These are phyloP conservation scores for Mugil cephalus DNA, from an alignment of 2,113 vertebrate species.

Conservation along the genomic window DNA sequence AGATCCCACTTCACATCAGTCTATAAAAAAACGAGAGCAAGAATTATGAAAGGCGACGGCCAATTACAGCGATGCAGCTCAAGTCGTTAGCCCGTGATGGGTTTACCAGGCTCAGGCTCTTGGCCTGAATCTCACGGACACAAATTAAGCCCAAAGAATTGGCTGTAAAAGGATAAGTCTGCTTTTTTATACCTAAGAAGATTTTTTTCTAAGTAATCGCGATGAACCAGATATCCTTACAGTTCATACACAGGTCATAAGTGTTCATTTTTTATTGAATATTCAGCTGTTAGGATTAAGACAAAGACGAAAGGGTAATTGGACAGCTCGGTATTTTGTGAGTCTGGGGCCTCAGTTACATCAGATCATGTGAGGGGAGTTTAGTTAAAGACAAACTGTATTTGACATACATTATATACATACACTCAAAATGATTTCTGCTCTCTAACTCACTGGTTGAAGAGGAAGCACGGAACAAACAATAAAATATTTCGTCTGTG, in stretches of 20 bases:
- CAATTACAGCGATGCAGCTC: constrained; percentile 44
- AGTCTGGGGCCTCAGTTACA: not conserved
- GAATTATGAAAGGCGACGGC: constrained; percentile 42
- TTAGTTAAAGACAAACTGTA: no score
- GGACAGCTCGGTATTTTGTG: not conserved
- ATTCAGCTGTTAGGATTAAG: constrained; percentile 6
- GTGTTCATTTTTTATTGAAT: constrained; percentile 16
- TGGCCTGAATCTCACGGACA: constrained; percentile 19
- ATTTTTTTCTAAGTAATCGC: constrained; percentile 27
- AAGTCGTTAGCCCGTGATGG: constrained; percentile 32
- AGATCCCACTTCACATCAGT: constrained; percentile 37
- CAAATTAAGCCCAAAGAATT: constrained; percentile 36
- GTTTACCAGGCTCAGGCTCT: constrained; percentile 38
- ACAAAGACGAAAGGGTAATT: constrained; percentile 2
- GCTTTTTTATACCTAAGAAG: constrained; percentile 25
- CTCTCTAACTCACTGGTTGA: no score
- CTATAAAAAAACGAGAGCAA: constrained; percentile 27
- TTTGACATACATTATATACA: no score
- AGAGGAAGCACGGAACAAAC: no score
- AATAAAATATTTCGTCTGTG: no score
- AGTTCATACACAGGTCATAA: constrained; percentile 12
- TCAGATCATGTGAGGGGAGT: not conserved
- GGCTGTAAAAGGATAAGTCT: constrained; percentile 33
- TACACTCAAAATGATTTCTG: no score
- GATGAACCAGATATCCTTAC: constrained; percentile 24